Evolutionary conservation across 53 echinoderm and acorn worm genomes (phyloP), one percentile per base, ranked within the genome.

Genomic region (Temnopleurus reevesii): DNA sequence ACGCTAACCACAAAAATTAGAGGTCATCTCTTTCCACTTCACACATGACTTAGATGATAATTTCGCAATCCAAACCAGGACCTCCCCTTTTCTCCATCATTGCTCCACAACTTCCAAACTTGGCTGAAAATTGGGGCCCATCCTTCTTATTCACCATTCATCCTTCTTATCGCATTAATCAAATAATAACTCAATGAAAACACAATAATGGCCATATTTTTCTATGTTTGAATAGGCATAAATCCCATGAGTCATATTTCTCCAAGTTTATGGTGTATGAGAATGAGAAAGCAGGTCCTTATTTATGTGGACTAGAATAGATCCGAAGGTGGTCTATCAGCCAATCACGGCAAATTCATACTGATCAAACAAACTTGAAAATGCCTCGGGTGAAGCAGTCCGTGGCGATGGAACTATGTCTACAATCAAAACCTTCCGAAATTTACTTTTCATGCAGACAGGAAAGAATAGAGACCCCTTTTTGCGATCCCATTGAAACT

Each of bases 191-290:
- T 41, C 36, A 5, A 21, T 4, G 41, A 71, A 43, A 41, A 10
- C 21, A 41, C 43, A 71, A 43, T 41, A 23, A 71, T 41, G 18
- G 71, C 71, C 38, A 71, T 36, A 41, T 71, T 38, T 60, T 64
- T 41, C 21, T 46, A 5, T 79, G 46, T 79, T 79, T 47, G 49
- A 49, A 79, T 29, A 79, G 46, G 28, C 15, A 15, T 47, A 79
- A 79, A 47, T 47, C 79, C 77, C 79, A 79, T 79, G 79, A 79
- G 36, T 79, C 79, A 79, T 79, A 79, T 25, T 12, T 79, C 79
- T 28, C 46, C 27, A 4, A 12, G 17, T 47, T 49, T 0, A 46
- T 79, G 46, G 28, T 79, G 71, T 43, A 71, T 71, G 38, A 7
- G 28, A 51, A 15, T 51, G 53, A 51, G 53, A 79, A 79, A 47